Evolutionary conservation across 1,140 invertebrate genomes (phyloP), one percentile per base, ranked within the genome.

Genomic region (Drosophila trapezifrons): DNA sequence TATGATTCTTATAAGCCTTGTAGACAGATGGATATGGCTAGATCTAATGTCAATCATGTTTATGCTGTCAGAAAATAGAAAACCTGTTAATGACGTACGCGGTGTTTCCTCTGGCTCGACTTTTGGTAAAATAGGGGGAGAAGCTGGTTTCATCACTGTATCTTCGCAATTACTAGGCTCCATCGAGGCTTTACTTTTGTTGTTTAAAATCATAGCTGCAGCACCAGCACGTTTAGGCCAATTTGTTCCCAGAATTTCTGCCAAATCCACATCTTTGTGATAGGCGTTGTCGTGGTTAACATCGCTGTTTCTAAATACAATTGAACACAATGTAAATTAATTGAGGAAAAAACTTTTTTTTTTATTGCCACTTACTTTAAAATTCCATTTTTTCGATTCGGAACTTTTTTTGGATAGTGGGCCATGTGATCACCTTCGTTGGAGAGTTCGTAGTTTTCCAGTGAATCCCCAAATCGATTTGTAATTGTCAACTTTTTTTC

Each of bases 181-280:
- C 4, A 35, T 6, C 5, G n/a, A 17, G 3, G 42, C 18, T 73
- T 59, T 51, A 35, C 9, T 40, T 42, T 49, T 67, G 51, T 81
- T 81, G 55, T 81, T 81, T 27, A 81, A 67, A 12, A 81, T 59
- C 40, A 63, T 67, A 37, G 66, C 79, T 7, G 49, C 73, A 35
- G 64, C 56, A 37, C 92, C 91, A 1, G 83, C 77, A 8, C 57
- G 73, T 22, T 72, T 78, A 1, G 86, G 63, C 91, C 92, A 92
- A n/a, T 76, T 77, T n/a, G 72, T 64, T n/a, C 91, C 92, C 20
- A 92, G 85, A 13, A 91, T 74, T 55, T 92, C 92, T 18, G 90
- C 89, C 62, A 93, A 76, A 64, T 93, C 91, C 32, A 92, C 67
- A 45, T 66, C 51, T 37, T 58, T 29, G 15, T 66, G 37, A n/a